phyloP scores from a whole-genome alignment of 1,140 invertebrate species.

The Kradibia gibbosae region DNA sequence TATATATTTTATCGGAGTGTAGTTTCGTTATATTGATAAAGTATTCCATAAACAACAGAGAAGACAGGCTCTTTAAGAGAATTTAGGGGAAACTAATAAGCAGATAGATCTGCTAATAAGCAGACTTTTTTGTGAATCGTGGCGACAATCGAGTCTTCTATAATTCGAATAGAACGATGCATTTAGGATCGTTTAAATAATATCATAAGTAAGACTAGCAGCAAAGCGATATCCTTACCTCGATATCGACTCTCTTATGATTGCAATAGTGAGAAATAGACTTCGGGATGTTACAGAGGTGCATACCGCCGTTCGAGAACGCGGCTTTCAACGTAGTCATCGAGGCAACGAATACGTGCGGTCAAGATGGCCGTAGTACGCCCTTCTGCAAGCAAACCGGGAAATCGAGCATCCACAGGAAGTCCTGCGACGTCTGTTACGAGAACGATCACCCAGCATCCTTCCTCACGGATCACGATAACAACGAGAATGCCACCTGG shows the following conservation, averaged over 20 bases:
- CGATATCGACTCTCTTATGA: neutral
- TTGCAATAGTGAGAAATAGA: slow-evolving; percentile 25
- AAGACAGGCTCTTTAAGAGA: too few species aligned
- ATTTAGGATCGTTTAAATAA: neutral
- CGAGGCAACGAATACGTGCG: slow-evolving; percentile 97
- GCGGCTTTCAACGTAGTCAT: slow-evolving; percentile 91
- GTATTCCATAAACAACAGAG: too few species aligned
- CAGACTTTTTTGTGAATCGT: too few species aligned
- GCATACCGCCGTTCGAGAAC: slow-evolving; percentile 96
- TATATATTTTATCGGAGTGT: too few species aligned
- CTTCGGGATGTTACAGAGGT: slow-evolving; percentile 79
- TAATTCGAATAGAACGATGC: too few species aligned
- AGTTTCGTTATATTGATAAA: too few species aligned
- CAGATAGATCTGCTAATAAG: too few species aligned
- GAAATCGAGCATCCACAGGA: slow-evolving; percentile 59
- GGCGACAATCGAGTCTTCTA: too few species aligned
- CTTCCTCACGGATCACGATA: slow-evolving; percentile 93
- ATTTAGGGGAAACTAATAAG: too few species aligned
- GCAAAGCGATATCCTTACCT: neutral
- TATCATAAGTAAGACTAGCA: neutral
- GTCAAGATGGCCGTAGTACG: slow-evolving; percentile 78
- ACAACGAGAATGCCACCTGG: slow-evolving; percentile 93
- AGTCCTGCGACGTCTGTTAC: slow-evolving; percentile 73
- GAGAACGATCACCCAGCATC: slow-evolving; percentile 80
- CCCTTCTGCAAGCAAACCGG: slow-evolving; percentile 94